These are phyloP conservation scores for Heteromyza rotundicornis DNA, from an alignment of 2,888 invertebrate genomes.

Conservation along the genomic window DNA sequence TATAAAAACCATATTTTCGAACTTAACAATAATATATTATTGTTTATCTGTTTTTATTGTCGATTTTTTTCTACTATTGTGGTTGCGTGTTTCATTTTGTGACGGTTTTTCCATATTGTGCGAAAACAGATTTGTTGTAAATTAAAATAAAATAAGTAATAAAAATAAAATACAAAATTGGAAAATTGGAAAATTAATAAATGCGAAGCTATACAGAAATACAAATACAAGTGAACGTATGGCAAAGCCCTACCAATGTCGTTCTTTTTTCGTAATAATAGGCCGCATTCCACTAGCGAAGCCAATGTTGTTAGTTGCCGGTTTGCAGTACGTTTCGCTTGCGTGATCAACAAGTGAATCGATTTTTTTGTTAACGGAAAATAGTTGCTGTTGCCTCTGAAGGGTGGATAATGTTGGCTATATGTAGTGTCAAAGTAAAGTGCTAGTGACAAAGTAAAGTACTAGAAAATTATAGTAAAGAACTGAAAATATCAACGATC, in stretches of 20 bases:
- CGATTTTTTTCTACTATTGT: slow-evolving; percentile 6
- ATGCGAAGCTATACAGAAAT: too few species aligned
- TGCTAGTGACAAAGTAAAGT: too few species aligned
- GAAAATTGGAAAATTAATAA: not conserved
- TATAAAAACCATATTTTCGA: too few species aligned
- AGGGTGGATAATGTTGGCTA: not conserved
- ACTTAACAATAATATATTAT: slow-evolving; percentile 8
- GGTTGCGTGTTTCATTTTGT: slow-evolving; percentile 1
- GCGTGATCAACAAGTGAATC: slow-evolving; percentile 5
- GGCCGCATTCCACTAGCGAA: not conserved
- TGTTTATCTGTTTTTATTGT: slow-evolving; percentile 14
- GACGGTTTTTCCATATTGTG: not conserved
- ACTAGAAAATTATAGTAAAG: too few species aligned
- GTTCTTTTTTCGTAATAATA: too few species aligned
- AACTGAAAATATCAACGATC: too few species aligned
- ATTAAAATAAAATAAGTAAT: not conserved
- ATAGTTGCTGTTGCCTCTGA: not conserved
- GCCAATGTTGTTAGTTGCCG: not conserved
- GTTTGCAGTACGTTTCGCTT: slow-evolving; percentile 2
- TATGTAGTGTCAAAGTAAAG: too few species aligned
- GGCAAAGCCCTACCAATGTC: too few species aligned
- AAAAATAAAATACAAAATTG: not conserved
- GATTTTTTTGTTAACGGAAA: too few species aligned
- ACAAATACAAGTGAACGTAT: too few species aligned
- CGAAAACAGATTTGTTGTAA: slow-evolving; percentile 5